Base-by-base conservation (phyloP, 1,140 invertebrate species). In the Wiebesia pumilae region DNA sequence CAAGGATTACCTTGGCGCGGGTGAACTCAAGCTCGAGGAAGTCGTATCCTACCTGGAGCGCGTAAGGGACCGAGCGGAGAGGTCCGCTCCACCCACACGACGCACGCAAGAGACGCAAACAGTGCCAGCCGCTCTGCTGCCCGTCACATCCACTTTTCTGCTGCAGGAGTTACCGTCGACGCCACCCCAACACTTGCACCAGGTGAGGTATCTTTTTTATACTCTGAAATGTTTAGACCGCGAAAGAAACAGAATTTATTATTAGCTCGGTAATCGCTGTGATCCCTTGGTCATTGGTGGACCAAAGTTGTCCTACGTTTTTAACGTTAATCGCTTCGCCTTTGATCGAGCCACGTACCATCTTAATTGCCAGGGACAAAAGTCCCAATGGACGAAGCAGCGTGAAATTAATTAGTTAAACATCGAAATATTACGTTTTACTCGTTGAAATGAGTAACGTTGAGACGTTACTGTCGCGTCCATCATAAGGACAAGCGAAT, bases 61-160 rank as follows among this genome's bases (percentile, higher is more conserved):
- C 87, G 89, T 94, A 35, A 89, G 92, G 0, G 93, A 94, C n/a
- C 86, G 91, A 0, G 93, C 93, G 0, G 93, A 93, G 71, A 87
- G 92, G 2, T 85, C 89, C 3, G 91, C 91, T 0, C 92, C 93
- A 27, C 93, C 93, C 0, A 90, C 91, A 0, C 89, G 93, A n/a
- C 89, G 93, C n/a, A 93, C 93, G 0, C 93, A 94, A 84, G 93
- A 93, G 85, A 94, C 93, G 0, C 93, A 94, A 87, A 94, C 93
- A 0, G 88, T 93, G 35, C 93, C 93, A 21, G 91, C 93, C 6
- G 88, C 93, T 24, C 83, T 93, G 30, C 86, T 93, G 78, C 93
- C 93, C 3, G 89, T 90, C 0, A 88, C 91, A 1, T 90, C 92
- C 0, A 90, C 90, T 1, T 93, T 93, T 81, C 75, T 93, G 0